These are phyloP conservation scores for Etheostoma spectabile DNA, from an alignment of 2,113 vertebrate species.

Conservation along the genomic window DNA sequence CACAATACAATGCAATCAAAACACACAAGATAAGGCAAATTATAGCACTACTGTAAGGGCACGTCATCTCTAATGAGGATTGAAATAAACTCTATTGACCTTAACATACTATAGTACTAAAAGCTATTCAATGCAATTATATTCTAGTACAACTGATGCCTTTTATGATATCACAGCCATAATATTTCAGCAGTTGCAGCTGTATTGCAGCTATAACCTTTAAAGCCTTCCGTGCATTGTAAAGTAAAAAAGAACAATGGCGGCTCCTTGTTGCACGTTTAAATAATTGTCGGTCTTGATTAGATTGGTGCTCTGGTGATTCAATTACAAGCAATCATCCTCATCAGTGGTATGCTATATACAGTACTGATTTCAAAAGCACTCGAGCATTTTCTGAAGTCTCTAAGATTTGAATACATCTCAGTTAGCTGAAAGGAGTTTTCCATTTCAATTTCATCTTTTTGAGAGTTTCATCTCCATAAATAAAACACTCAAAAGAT, in stretches of 20 bases:
- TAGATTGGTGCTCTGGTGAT: conserved; percentile 27
- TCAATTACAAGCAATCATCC: conserved; percentile 36
- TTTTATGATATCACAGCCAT: neutral
- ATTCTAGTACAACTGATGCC: neutral
- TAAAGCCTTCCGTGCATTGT: neutral
- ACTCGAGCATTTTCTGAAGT: conserved; percentile 41
- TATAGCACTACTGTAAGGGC: neutral
- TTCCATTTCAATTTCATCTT: conserved; percentile 2
- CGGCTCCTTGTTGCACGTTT: neutral
- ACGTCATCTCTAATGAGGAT: neutral
- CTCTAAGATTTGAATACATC: neutral
- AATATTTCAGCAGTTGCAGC: neutral
- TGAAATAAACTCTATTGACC: neutral
- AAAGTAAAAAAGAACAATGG: conserved; percentile 18
- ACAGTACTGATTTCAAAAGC: conserved; percentile 20
- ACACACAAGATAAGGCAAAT: conserved; percentile 31
- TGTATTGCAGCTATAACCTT: neutral
- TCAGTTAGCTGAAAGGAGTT: neutral
- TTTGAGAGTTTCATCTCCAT: neutral
- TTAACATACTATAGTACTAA: neutral
- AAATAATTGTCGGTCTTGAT: conserved; percentile 31
- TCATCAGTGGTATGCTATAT: conserved; percentile 30
- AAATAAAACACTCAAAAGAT: neutral
- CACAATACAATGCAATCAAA: conserved; percentile 37
- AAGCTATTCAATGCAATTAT: neutral